Evolutionary conservation across 2,113 vertebrate genomes (phyloP).

Genomic region (Talpa occidentalis): DNA sequence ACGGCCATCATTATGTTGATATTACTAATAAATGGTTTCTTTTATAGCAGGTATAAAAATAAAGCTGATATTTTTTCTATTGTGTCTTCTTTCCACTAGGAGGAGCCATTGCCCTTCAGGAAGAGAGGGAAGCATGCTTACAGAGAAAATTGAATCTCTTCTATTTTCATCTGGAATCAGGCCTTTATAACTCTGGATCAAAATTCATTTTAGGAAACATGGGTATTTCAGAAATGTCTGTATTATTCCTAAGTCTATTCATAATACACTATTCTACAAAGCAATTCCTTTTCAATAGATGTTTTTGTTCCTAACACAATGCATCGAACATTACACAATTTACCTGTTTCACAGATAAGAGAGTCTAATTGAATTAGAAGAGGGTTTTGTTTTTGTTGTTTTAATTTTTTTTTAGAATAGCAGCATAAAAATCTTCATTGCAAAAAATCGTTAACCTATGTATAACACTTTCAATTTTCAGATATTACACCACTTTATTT

Average conservation of each 20-base stretch:
- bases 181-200: not conserved
- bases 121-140: not conserved
- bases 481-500: not conserved
- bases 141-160: not conserved
- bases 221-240: not conserved
- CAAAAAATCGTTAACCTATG: not conserved
- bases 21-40: conserved; percentile 3
- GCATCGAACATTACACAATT: not conserved
- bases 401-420: not conserved
- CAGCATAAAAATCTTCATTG: not conserved
- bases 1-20: not conserved
- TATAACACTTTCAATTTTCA: not conserved
- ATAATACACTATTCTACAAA: not conserved
- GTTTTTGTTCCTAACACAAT: not conserved
- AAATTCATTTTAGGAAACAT: conserved; percentile 44
- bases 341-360: conserved; percentile 6
- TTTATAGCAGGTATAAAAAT: not conserved
- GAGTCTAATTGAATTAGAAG: not conserved
- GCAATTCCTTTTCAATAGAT: not conserved
- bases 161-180: not conserved
- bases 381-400: not conserved
- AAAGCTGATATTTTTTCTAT: not conserved
- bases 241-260: not conserved
- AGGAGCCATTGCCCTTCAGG: conserved; percentile 72
- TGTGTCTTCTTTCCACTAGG: conserved; percentile 71